Evolutionary conservation across 2,113 vertebrate species (phyloP).

Genomic region (Formicarius rufipectus): DNA sequence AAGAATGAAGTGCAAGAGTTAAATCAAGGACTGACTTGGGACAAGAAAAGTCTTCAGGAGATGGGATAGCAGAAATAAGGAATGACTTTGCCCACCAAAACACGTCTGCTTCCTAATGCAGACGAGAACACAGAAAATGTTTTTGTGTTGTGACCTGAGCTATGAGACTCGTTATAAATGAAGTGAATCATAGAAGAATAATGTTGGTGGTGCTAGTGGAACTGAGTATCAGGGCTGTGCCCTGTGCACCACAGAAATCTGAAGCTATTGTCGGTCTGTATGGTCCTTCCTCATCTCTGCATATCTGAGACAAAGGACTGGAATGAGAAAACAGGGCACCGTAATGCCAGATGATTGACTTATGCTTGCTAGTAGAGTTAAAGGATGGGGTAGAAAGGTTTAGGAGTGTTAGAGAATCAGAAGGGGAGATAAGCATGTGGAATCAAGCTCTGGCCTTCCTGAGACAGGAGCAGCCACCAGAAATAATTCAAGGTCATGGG

Average conservation of each 20-base stretch:
- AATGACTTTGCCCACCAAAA: neutral
- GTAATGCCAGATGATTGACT: neutral
- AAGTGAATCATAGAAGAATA: neutral
- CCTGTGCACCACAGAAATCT: neutral
- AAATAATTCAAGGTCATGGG: neutral
- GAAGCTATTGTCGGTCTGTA: neutral
- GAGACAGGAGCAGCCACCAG: neutral
- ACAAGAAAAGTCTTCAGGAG: neutral
- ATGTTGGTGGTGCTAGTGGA: neutral
- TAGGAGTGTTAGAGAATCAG: neutral
- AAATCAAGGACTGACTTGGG: neutral
- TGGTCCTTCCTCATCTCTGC: neutral
- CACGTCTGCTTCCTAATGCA: neutral
- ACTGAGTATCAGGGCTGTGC: neutral
- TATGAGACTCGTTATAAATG: neutral
- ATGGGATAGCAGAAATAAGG: neutral
- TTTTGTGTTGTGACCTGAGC: neutral
- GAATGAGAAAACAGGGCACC: neutral
- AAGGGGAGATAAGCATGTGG: neutral
- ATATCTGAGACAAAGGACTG: neutral
- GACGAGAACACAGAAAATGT: neutral
- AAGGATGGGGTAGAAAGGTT: neutral
- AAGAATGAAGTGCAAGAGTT: neutral
- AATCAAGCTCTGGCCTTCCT: neutral
- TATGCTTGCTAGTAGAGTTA: neutral